Evolutionary conservation across 2,797 vertebrate species (phyloP).

Genomic region (Notamacropus eugenii): DNA sequence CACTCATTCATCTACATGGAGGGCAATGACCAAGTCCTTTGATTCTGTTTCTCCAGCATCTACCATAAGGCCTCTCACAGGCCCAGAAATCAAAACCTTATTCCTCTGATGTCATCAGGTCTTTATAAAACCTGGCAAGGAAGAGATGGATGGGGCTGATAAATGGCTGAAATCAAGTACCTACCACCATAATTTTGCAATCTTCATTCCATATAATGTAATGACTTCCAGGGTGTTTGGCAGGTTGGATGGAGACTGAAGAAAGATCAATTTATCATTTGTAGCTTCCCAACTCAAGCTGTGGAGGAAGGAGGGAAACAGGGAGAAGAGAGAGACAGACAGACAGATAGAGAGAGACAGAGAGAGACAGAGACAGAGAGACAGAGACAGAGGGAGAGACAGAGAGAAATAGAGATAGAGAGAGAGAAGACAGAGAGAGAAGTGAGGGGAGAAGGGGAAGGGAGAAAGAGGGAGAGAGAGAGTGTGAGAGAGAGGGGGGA

Average conservation of each 20-base stretch:
- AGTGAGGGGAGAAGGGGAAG: too few relatives aligned
- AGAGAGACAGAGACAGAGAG: neutral
- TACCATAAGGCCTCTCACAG: neutral
- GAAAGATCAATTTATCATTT: slow-evolving; percentile 73
- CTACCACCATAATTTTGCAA: slow-evolving; percentile 75
- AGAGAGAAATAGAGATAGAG: too few relatives aligned
- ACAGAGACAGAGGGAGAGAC: too few relatives aligned
- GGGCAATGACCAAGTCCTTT: slow-evolving; percentile 19
- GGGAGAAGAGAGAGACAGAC: neutral
- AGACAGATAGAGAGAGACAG: neutral
- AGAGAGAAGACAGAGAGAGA: neutral
- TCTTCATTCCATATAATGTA: slow-evolving; percentile 75
- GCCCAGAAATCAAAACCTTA: slow-evolving; percentile 51
- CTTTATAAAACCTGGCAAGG: slow-evolving; percentile 73
- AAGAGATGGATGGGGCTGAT: slow-evolving; percentile 81
- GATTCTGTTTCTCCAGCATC: neutral
- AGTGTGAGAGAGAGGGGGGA: too few relatives aligned
- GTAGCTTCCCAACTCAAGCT: slow-evolving; percentile 71
- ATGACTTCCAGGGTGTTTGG: slow-evolving; percentile 81
- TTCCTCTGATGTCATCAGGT: slow-evolving; percentile 29
- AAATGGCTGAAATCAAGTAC: slow-evolving; percentile 81
- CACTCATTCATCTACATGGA: neutral
- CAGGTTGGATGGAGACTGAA: slow-evolving; percentile 71
- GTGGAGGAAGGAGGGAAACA: neutral
- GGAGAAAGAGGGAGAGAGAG: too few relatives aligned